Evolutionary conservation across 2,888 invertebrate species (phyloP), one percentile per base, ranked within the genome.

Genomic region (Subacronicta megacephala): DNA sequence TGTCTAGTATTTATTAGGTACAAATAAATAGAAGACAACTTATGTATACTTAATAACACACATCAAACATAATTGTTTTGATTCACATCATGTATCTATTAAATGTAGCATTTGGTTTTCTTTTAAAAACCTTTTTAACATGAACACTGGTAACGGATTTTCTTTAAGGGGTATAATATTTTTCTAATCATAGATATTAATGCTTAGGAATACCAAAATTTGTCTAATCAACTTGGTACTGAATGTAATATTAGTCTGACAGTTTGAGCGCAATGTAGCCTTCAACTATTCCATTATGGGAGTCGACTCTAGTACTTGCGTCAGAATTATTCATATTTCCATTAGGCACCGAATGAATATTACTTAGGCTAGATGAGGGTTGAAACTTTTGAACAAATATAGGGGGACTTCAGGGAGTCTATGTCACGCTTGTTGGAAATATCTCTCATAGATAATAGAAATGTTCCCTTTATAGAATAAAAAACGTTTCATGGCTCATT

Each of bases 251-350:
- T 45, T 46, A 35, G 36, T 41, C 16, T 12, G 36, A 18, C 37
- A 15, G 26, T 57, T 57, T 36, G 13, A 49, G 42, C 29, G 37
- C 33, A 31, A 10, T 20, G 5, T 26, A 41, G 31, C 33, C 36
- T 52, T 53, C 13, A 59, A 54, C 59, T 60, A 55, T 56, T 58
- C 61, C 52, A 64, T 67, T 60, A 63, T 2, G 9, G 12, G 37
- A 59, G 37, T 36, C 15, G 42, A 64, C 45, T 59, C 50, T 43
- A 56, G 64, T 56, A 20, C 53, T 49, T 45, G 40, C 17, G 46
- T 45, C 35, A 12, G 60, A 73, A 75, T 73, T 68, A 75, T 73
- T 75, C 68, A 73, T 75, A 73, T 72, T 75, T 72, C 65, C 57
- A 68, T 72, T 75, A 75, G 52, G 57, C 40, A 23, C 35, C 40